Evolutionary conservation across 2,888 invertebrate species (phyloP).

Genomic region (Criorhina ranunculi): DNA sequence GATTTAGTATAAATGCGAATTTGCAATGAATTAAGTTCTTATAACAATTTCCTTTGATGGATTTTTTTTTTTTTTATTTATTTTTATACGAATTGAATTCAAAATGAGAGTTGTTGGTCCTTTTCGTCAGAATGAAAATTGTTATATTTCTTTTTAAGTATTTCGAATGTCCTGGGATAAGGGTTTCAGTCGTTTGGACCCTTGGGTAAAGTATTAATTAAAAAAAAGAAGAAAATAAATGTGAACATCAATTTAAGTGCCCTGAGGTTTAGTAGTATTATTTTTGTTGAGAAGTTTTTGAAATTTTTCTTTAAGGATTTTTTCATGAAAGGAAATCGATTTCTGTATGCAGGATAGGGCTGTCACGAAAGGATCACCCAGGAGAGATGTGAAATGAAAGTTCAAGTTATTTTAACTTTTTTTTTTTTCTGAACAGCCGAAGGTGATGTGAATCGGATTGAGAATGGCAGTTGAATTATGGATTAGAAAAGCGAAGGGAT

Average conservation of each 20-base stretch:
- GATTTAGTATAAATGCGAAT: constrained; percentile 28
- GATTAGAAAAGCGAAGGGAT: too few species aligned
- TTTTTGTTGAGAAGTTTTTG: neutral
- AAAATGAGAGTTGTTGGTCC: neutral
- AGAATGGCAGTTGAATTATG: too few species aligned
- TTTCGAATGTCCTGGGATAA: neutral
- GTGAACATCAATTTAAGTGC: constrained; percentile 12
- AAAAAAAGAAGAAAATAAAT: constrained; percentile 3
- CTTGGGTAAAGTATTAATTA: constrained; percentile 14
- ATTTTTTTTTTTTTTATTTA: constrained; percentile 30
- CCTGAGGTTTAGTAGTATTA: neutral
- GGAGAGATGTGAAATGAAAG: neutral
- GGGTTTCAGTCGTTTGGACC: neutral
- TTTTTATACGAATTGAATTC: constrained; percentile 17
- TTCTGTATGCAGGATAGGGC: neutral
- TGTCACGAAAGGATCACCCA: neutral
- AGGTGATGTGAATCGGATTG: too few species aligned
- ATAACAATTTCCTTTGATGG: constrained; percentile 46
- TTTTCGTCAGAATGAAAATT: neutral
- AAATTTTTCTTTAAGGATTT: neutral
- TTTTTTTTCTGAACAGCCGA: neutral
- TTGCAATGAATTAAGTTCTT: constrained; percentile 42
- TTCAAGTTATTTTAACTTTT: neutral
- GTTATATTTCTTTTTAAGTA: constrained; percentile 1
- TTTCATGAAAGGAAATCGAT: neutral